Conservation (phyloP, 2,888 invertebrate genomes). For the Chalcis sispes region DNA sequence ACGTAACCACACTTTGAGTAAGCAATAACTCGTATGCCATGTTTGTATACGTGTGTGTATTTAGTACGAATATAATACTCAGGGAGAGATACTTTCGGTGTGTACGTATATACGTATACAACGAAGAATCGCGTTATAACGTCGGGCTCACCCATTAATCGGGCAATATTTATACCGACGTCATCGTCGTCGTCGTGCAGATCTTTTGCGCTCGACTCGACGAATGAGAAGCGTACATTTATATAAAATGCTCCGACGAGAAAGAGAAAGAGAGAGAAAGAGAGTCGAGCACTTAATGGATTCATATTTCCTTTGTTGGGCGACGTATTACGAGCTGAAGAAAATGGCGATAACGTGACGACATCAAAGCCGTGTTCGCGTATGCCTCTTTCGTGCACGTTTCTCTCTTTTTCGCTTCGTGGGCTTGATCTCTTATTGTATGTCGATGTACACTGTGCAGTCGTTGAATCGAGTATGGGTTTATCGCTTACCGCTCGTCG, state of each 20-base stretch:
- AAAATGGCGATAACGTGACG: slow-evolving; percentile 47
- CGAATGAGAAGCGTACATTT: too few species aligned
- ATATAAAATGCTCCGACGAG: too few species aligned
- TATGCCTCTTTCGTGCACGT: slow-evolving; percentile 1
- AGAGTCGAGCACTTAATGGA: slow-evolving; percentile 30
- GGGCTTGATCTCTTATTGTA: neutral
- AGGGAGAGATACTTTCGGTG: slow-evolving; percentile 37
- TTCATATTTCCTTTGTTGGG: slow-evolving; percentile 47
- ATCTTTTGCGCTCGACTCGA: neutral
- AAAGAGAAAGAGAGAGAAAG: slow-evolving; percentile 14
- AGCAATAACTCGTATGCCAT: slow-evolving; percentile 41
- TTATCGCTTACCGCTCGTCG: slow-evolving; percentile 22
- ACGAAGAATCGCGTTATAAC: neutral
- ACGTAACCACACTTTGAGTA: slow-evolving; percentile 5
- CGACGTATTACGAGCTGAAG: slow-evolving; percentile 10
- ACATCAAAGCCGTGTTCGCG: slow-evolving; percentile 6
- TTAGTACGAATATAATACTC: slow-evolving; percentile 21
- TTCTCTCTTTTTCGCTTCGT: neutral
- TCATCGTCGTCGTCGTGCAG: slow-evolving; percentile 19
- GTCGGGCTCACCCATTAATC: slow-evolving; percentile 36
- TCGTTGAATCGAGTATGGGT: slow-evolving; percentile 13
- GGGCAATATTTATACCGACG: slow-evolving; percentile 44
- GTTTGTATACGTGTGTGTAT: too few species aligned
- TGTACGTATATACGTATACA: neutral
- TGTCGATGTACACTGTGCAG: too few species aligned